Evolutionary conservation across 2,888 invertebrate species (phyloP).

Genomic region (Podotricha telesiphe): DNA sequence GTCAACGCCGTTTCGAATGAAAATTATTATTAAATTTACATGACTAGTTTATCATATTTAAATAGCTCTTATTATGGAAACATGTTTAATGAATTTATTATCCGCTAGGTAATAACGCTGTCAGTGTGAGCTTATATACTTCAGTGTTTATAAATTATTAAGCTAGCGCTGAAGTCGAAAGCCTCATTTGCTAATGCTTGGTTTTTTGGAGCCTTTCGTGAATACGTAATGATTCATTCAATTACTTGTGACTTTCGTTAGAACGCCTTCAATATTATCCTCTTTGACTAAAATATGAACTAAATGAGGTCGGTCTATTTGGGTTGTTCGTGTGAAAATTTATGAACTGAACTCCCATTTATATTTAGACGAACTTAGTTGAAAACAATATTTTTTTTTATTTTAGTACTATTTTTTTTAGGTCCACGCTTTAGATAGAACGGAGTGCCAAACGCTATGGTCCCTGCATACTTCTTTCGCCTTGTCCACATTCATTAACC

Average conservation of each 20-base stretch:
- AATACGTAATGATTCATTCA: conserved; percentile 28
- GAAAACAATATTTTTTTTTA: not conserved
- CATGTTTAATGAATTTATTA: not conserved
- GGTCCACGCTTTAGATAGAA: too few relatives aligned
- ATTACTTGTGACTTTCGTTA: conserved; percentile 4
- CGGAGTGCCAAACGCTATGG: too few relatives aligned
- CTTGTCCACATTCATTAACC: too few relatives aligned
- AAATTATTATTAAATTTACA: not conserved
- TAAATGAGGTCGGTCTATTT: not conserved
- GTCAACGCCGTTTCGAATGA: too few relatives aligned
- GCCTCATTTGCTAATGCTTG: conserved; percentile 25
- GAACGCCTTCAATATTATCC: conserved; percentile 19
- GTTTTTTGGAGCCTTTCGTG: conserved; percentile 23
- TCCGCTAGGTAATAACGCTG: conserved; percentile 3
- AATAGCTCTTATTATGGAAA: not conserved
- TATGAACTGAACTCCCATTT: not conserved
- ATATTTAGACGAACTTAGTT: not conserved
- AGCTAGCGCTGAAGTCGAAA: conserved; percentile 27
- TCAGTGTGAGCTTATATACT: conserved; percentile 9
- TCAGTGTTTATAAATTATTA: conserved; percentile 17
- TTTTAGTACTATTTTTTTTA: not conserved
- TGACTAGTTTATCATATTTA: not conserved
- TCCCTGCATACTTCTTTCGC: too few relatives aligned
- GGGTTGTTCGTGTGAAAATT: not conserved
- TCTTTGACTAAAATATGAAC: conserved; percentile 15